Evolutionary conservation across 2,113 vertebrate genomes (phyloP).

Genomic region (Ia io): DNA sequence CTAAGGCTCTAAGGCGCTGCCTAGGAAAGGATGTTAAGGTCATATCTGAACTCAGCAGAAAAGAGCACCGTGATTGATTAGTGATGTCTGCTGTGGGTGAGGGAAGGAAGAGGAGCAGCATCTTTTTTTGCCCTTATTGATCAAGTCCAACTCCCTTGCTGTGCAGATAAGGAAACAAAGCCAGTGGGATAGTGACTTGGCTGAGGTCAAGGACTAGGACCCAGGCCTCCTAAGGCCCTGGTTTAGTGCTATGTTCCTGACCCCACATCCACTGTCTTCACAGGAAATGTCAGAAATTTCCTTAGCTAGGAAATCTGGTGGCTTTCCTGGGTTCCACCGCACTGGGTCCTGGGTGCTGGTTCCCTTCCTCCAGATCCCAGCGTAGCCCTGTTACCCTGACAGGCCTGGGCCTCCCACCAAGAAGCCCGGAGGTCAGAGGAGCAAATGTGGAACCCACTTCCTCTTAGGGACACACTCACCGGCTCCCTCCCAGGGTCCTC

Average conservation of each 20-base stretch:
- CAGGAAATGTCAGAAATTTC: background rate
- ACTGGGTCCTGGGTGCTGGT: background rate
- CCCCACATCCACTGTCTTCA: background rate
- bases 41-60: slow-evolving; percentile 63
- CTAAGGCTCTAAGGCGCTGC: background rate
- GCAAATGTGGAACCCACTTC: background rate
- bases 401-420: background rate
- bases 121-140: background rate
- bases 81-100: slow-evolving; percentile 41
- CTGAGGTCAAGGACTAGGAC: slow-evolving; percentile 10
- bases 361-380: background rate
- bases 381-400: background rate
- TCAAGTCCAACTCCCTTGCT: background rate
- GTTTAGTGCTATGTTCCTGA: background rate
- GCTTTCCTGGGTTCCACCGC: background rate
- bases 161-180: background rate
- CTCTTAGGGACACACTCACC: background rate
- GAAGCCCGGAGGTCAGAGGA: slow-evolving; percentile 2
- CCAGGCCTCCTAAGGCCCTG: background rate
- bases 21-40: slow-evolving; percentile 52
- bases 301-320: background rate
- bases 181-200: background rate
- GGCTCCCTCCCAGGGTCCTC: background rate
- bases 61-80: slow-evolving; percentile 53
- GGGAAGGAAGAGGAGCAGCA: background rate